Evolutionary conservation across 2,113 vertebrate genomes (phyloP).

Genomic region (Felis chaus): DNA sequence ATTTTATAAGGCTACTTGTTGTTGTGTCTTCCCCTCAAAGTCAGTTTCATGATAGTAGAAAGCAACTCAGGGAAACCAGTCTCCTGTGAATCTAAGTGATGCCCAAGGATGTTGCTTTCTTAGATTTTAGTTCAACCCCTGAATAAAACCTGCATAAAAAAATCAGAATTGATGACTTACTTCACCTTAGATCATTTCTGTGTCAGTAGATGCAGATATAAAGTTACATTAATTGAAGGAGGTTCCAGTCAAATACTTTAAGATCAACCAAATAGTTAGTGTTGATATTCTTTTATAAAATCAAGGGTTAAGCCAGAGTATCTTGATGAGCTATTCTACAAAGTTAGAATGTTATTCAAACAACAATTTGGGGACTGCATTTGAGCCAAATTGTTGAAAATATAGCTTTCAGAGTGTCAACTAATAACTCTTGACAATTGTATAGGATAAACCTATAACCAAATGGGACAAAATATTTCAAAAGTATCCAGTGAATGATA

Average conservation of each 20-base stretch:
- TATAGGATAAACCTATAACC: background rate
- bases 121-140: background rate
- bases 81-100: background rate
- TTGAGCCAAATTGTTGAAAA: background rate
- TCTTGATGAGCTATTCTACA: background rate
- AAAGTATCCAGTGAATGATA: background rate
- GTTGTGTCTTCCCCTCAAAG: background rate
- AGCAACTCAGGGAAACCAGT: background rate
- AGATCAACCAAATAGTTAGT: background rate
- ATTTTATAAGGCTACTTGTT: background rate
- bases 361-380: background rate
- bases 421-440: background rate
- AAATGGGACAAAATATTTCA: background rate
- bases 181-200: background rate
- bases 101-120: background rate
- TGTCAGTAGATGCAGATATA: background rate
- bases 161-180: background rate
- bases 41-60: background rate
- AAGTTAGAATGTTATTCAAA: background rate
- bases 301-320: background rate
- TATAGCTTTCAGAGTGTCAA: background rate
- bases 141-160: conserved; percentile 5
- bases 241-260: background rate
- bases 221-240: background rate
- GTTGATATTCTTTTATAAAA: background rate